Conservation (phyloP, 2,113 vertebrate genomes). For the Mungos mungo region DNA sequence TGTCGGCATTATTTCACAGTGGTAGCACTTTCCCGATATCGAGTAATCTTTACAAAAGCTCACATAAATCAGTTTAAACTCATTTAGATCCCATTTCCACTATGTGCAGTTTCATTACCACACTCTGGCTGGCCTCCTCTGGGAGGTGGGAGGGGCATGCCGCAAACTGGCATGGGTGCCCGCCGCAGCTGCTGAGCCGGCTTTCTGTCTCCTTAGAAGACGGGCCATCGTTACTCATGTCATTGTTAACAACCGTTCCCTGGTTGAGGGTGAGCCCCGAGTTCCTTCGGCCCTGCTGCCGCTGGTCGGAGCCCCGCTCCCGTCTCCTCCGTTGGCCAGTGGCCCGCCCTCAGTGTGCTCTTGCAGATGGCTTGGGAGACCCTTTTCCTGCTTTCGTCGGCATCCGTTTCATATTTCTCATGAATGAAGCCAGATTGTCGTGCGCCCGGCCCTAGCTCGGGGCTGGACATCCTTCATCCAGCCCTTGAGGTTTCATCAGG, state of each 20-base stretch:
- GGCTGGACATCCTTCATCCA: not conserved
- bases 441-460: not conserved
- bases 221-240: slow-evolving; percentile 83
- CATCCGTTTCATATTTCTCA: not conserved
- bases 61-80: slow-evolving; percentile 90
- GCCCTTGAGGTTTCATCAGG: not conserved
- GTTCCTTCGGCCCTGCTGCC: slow-evolving; percentile 55
- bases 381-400: not conserved
- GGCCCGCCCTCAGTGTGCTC: not conserved
- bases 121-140: slow-evolving; percentile 84
- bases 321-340: rapidly evolving
- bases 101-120: slow-evolving; percentile 88
- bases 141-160: slow-evolving; percentile 79
- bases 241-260: slow-evolving; percentile 76
- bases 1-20: slow-evolving; percentile 86
- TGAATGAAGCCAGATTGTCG: not conserved
- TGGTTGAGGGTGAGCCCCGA: slow-evolving; percentile 27
- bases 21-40: slow-evolving; percentile 86
- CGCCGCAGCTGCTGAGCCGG: slow-evolving; percentile 81
- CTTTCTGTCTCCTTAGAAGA: slow-evolving; percentile 80
- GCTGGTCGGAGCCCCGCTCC: not conserved
- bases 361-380: not conserved
- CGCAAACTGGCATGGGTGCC: slow-evolving; percentile 84
- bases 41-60: slow-evolving; percentile 87
- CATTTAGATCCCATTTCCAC: slow-evolving; percentile 88